Conservation (phyloP, 2,888 invertebrate genomes). For the Coecobrya sp. region DNA sequence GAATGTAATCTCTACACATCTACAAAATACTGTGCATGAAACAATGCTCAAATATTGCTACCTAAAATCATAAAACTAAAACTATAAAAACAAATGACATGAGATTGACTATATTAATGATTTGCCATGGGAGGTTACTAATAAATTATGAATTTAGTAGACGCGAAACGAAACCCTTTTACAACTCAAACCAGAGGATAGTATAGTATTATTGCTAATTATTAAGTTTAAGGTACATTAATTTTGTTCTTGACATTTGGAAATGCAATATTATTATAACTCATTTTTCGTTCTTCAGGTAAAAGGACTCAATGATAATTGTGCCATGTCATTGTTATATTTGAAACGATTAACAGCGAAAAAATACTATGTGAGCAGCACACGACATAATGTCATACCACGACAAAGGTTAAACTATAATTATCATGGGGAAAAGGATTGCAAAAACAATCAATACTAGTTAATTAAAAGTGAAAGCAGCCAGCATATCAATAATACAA, state of each 20-base stretch:
- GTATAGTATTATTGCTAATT: constrained; percentile 28
- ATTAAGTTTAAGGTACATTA: constrained; percentile 53
- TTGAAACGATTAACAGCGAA: not conserved
- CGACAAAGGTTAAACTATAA: not conserved
- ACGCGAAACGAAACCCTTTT: not conserved
- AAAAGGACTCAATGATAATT: not conserved
- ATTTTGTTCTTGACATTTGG: constrained; percentile 54
- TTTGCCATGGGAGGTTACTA: constrained; percentile 78
- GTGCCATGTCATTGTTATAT: not conserved
- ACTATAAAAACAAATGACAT: constrained; percentile 76
- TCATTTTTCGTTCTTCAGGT: constrained; percentile 39
- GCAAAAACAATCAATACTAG: not conserved
- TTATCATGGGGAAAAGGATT: not conserved
- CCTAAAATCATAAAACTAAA: constrained; percentile 21
- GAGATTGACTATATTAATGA: constrained; percentile 70
- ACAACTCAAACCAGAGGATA: not conserved
- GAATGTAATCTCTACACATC: not conserved
- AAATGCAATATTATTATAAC: constrained; percentile 50
- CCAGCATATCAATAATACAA: constrained; percentile 1
- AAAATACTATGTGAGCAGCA: constrained; percentile 13
- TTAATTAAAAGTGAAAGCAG: not conserved
- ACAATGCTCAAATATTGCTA: not conserved
- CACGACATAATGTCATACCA: not conserved
- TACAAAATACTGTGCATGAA: constrained; percentile 15
- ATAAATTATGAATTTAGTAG: constrained; percentile 38